Percentiles rank a stretch among this genome's conserved stretches.
Conservation (phyloP, 2,113 vertebrate genomes). For the Butastur rufipennis region DNA sequence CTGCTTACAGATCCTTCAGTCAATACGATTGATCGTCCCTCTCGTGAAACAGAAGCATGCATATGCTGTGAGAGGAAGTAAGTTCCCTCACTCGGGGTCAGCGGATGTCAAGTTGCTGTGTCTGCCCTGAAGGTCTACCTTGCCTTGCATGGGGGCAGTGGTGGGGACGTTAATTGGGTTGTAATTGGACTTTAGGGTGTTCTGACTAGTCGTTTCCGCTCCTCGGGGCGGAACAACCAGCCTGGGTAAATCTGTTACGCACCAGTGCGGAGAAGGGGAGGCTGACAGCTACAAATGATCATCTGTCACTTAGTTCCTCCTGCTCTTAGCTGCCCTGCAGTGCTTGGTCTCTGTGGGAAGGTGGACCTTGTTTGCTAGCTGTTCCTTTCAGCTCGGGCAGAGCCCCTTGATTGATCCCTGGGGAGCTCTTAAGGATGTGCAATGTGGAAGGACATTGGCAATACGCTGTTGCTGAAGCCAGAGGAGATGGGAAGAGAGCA, state of each 20-base stretch:
- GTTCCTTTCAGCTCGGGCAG: not conserved
- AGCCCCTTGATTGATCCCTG: not conserved
- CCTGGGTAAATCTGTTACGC: not conserved
- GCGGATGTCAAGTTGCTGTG: not conserved
- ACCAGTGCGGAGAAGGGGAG: not conserved
- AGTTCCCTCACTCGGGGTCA: not conserved
- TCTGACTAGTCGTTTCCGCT: not conserved
- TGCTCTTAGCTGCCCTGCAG: not conserved
- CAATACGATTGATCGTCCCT: rapidly evolving
- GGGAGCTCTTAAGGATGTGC: not conserved
- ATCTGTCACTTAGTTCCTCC: not conserved
- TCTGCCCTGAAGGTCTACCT: not conserved
- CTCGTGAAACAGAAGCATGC: not conserved
- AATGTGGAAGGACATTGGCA: rapidly evolving
- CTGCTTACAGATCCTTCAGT: not conserved
- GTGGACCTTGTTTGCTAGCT: not conserved
- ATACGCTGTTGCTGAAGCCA: not conserved
- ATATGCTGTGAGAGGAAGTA: not conserved
- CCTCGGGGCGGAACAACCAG: not conserved
- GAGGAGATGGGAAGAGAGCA: not conserved
- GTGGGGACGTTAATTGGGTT: not conserved
- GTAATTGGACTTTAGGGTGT: not conserved
- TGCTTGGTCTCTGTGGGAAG: rapidly evolving
- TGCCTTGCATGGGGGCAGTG: not conserved
- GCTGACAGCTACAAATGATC: not conserved